Base-by-base conservation (phyloP, 1,140 invertebrate genomes). In the Muscidifurax raptorellus region DNA sequence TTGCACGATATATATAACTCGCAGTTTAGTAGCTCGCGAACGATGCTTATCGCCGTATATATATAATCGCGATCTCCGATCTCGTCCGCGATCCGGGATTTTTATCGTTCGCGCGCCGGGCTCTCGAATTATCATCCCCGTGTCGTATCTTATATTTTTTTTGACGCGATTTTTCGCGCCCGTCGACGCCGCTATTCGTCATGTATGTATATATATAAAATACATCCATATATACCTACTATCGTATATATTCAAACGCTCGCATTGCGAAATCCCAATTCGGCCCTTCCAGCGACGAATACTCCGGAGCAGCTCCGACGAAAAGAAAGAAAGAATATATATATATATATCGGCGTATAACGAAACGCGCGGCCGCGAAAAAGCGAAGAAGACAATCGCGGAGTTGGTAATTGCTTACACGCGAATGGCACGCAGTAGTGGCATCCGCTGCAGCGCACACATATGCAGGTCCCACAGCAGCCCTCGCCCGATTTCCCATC, bases 381-480 rank as follows among this genome's bases (percentile, higher is more conserved):
- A 59, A 59, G 52, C 52, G 52, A 59, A 59, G 25, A 30, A 69
- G 67, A 69, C 67, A 69, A 69, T 69, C 67, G 67, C n/a, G n/a
- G n/a, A 9, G 10, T 13, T 10, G 67, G 67, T 69, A 69, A 69
- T 69, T 69, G 67, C 25, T 69, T 28, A 69, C 67, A 69, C 67
- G 67, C 67, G 67, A 69, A 30, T 69, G 67, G 67, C 67, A 69
- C 67, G 67, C 67, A 69, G 67, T 69, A 69, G 67, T 69, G 28
- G 52, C 52, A 22, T 59, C 52, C 52, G 52, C 52, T 59, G 52
- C 52, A 32, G 32, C 32, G 32, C 5, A n/a, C n/a, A n/a, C n/a
- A n/a, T n/a, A n/a, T n/a, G 5, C 32, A 59, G 52, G 52, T 59
- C 52, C 52, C 52, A 59, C 52, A 59, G 52, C 52, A 59, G 52